These are phyloP conservation scores for Oceanites oceanicus DNA, from an alignment of 2,113 vertebrate species.

Conservation along the genomic window DNA sequence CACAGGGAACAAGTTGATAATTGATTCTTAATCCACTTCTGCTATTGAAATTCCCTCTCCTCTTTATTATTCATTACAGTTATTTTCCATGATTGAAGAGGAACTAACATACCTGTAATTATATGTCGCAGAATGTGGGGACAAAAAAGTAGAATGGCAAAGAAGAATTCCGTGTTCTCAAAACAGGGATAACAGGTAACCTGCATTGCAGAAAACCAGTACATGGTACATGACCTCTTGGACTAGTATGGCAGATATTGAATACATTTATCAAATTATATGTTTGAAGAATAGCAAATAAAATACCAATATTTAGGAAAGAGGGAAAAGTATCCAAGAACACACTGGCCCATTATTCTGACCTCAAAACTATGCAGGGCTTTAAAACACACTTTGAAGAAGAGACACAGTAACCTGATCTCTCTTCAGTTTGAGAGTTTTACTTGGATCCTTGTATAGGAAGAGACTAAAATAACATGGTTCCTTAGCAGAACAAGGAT, in stretches of 20 bases:
- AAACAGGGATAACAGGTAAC: neutral
- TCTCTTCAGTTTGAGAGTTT: neutral
- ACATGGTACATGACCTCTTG: neutral
- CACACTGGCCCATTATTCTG: neutral
- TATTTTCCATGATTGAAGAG: neutral
- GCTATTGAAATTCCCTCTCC: neutral
- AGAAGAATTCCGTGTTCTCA: neutral
- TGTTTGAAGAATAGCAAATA: neutral
- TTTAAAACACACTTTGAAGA: neutral
- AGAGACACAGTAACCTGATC: accelerated
- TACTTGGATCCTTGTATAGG: neutral
- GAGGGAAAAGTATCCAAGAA: neutral
- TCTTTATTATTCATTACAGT: neutral
- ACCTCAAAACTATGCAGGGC: neutral
- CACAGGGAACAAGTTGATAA: neutral
- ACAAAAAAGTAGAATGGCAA: neutral
- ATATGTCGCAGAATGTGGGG: neutral
- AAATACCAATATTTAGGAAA: neutral
- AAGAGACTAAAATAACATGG: neutral
- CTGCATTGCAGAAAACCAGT: neutral
- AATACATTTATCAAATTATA: neutral
- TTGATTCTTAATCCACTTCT: neutral
- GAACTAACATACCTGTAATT: neutral
- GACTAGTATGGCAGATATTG: neutral
- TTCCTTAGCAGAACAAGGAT: neutral